phyloP scores from a whole-genome alignment of 2,888 invertebrate genomes.

The Galeopsomyia nigrocyanea region DNA sequence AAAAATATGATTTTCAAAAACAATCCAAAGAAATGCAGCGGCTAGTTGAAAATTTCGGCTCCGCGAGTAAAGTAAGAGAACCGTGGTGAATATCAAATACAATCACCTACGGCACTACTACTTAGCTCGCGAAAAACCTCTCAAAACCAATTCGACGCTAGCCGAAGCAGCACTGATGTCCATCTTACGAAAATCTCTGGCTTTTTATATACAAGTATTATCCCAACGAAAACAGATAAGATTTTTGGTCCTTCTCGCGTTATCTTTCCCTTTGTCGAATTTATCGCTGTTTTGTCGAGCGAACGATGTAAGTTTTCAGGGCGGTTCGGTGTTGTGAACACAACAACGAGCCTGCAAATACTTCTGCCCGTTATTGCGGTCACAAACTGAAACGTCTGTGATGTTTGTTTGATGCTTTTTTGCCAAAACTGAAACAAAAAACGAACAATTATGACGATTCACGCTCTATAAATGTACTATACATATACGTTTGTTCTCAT shows the following conservation, averaged over 20 bases:
- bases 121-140: slow-evolving; percentile 67
- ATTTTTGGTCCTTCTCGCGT: neutral
- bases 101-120: slow-evolving; percentile 74
- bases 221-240: neutral
- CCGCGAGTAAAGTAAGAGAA: slow-evolving; percentile 67
- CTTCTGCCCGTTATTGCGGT: slow-evolving; percentile 69
- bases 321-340: slow-evolving; percentile 59
- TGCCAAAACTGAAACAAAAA: too few relatives aligned
- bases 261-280: neutral
- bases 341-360: slow-evolving; percentile 64
- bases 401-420: neutral
- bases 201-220: slow-evolving; percentile 20
- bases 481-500: too few relatives aligned
- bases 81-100: slow-evolving; percentile 66
- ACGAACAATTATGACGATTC: too few relatives aligned
- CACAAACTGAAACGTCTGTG: slow-evolving; percentile 68
- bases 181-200: neutral
- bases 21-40: neutral
- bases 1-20: too few relatives aligned
- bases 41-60: neutral
- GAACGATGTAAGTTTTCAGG: slow-evolving; percentile 39
- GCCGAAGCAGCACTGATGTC: neutral
- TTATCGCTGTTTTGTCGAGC: neutral
- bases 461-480: too few relatives aligned
- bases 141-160: neutral